Base-by-base conservation (phyloP, 2,797 vertebrate genomes). In the Threskiornis aethiopicus region DNA sequence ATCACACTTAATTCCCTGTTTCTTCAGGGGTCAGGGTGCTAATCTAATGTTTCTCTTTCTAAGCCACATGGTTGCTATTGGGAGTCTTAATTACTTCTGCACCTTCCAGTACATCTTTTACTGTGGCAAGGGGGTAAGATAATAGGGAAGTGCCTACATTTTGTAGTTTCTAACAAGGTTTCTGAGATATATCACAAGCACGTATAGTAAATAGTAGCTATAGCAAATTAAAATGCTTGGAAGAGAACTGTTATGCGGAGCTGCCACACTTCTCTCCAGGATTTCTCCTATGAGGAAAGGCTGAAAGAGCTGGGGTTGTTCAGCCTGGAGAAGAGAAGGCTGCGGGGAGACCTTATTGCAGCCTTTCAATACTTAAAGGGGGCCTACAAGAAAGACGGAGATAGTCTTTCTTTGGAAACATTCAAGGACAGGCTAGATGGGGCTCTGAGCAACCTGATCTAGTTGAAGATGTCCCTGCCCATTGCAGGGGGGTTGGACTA, bases 1-100 rank as follows among this genome's bases (percentile, higher is more conserved):
- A 0, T 35, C 8, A 10, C 0, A 0, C 8, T 47, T 88, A 85
- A 73, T 83, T 80, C 33, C 25, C 13, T 35, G 8, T 28, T 93
- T 70, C 49, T 91, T 62, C 18, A 22, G 13, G 15, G 12, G 20
- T 31, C 42, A 42, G 35, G 5, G 1, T 24, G 18, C 9, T 66
- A 72, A 72, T n/a, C 6, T 37, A 51, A 51, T 15, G 1, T 55
- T 78, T 84, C 39, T 67, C 41, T 76, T 65, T 69, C 41, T 64
- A 59, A 70, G 31, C 17, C 39, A 47, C 28, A 15, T 11, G 25
- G 9, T 59, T 73, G 9, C 11, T 37, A 6, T 7, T 52, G 9
- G 13, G 11, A 62, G 5, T 47, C 26, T 22, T 71, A 73, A 90
- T 11, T 55, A 59, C 13, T 37, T 70, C 39, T 37, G 25, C 13